phyloP scores from a whole-genome alignment of 2,888 invertebrate species.

The Laothoe populi region DNA sequence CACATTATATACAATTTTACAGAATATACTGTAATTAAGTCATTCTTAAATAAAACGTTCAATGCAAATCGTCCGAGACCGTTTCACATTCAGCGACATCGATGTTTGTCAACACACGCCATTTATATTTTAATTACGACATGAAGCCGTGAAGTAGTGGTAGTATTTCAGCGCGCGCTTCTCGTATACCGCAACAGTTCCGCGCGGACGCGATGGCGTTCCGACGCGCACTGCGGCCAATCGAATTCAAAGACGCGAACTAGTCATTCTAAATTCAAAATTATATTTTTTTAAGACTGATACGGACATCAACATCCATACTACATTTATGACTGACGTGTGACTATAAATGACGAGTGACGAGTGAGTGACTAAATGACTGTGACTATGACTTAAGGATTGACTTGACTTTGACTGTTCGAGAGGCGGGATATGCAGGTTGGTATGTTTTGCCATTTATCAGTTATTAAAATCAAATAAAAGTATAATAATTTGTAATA shows the following conservation, averaged over 20 bases:
- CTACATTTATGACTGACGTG: conserved; percentile 47
- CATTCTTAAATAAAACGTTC: conserved; percentile 40
- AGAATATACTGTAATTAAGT: neutral
- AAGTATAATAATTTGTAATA: neutral
- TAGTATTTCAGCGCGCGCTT: conserved; percentile 66
- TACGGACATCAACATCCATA: conserved; percentile 45
- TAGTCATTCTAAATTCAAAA: conserved; percentile 62
- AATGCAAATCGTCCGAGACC: conserved; percentile 42
- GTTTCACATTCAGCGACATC: conserved; percentile 49
- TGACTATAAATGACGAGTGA: conserved; percentile 49
- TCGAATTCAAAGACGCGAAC: conserved; percentile 59
- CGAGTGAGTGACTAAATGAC: conserved; percentile 42
- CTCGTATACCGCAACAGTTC: conserved; percentile 60
- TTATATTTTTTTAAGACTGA: conserved; percentile 47
- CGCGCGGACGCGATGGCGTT: conserved; percentile 70
- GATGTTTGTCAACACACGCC: conserved; percentile 54
- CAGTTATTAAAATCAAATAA: neutral
- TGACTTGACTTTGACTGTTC: conserved; percentile 49
- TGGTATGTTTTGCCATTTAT: conserved; percentile 34
- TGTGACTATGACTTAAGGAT: conserved; percentile 51
- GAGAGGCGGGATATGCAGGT: conserved; percentile 42
- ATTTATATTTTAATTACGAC: conserved; percentile 53
- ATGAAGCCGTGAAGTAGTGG: conserved; percentile 66
- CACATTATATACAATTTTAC: neutral
- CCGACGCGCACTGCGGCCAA: conserved; percentile 60